A percentile compares a stretch with the other conserved stretches of the same genome.
Conservation (phyloP, 2,888 invertebrate genomes). For the Erynnis tages region DNA sequence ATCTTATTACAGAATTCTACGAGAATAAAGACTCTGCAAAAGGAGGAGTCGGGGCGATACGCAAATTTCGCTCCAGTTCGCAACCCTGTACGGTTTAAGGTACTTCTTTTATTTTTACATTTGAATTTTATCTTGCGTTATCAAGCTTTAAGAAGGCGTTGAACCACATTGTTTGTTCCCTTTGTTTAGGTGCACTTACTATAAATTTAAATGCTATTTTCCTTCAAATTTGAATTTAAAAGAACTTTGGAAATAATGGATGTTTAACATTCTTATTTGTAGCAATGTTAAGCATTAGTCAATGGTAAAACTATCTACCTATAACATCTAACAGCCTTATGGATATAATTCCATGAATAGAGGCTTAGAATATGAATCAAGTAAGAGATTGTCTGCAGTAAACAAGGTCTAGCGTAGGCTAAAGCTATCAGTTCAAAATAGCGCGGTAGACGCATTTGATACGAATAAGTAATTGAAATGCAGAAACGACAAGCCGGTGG, state of each 20-base stretch:
- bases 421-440: slow-evolving; percentile 11
- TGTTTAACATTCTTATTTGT: no score
- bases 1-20: slow-evolving; percentile 55
- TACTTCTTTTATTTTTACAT: slow-evolving; percentile 32
- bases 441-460: slow-evolving; percentile 16
- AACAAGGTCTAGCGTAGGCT: slow-evolving; percentile 22
- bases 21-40: slow-evolving; percentile 60
- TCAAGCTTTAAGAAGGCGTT: not conserved
- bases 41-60: slow-evolving; percentile 51
- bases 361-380: slow-evolving; percentile 2
- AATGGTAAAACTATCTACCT: no score
- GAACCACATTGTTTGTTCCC: not conserved
- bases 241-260: not conserved
- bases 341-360: no score
- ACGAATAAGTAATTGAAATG: slow-evolving; percentile 42
- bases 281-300: no score
- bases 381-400: slow-evolving; percentile 8
- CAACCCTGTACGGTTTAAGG: slow-evolving; percentile 56
- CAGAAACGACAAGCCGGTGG: slow-evolving; percentile 48
- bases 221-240: not conserved
- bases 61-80: slow-evolving; percentile 48
- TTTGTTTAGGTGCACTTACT: not conserved
- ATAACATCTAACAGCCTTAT: no score
- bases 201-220: not conserved
- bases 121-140: not conserved